phyloP scores from a whole-genome alignment of 1,140 invertebrate species.

The Sminthurides bifidus region DNA sequence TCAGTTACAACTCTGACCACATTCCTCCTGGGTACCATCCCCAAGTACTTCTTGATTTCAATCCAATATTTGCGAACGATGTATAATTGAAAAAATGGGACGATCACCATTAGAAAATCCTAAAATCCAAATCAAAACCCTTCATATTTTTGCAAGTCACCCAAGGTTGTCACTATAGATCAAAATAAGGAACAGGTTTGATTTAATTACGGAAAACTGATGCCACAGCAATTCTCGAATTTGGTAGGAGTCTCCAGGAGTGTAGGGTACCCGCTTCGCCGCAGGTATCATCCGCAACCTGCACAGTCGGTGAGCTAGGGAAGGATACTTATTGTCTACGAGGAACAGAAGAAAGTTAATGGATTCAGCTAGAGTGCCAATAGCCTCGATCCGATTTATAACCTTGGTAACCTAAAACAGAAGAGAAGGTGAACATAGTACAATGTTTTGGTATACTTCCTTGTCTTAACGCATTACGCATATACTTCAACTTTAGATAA shows the following conservation, averaged over 20 bases:
- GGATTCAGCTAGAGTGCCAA: background rate
- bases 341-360: conserved; percentile 49
- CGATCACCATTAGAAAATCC: conserved; percentile 46
- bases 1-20: background rate
- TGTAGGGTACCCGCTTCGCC: conserved; percentile 35
- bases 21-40: conserved; percentile 25
- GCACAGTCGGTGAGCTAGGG: conserved; percentile 45
- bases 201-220: conserved; percentile 50
- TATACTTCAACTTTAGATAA: no score
- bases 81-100: conserved; percentile 49
- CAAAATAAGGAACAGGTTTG: conserved; percentile 11
- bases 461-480: background rate
- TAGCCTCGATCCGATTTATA: background rate
- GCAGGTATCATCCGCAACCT: conserved; percentile 42
- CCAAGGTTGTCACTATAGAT: no score
- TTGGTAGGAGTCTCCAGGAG: conserved; percentile 47
- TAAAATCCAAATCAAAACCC: conserved; percentile 35
- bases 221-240: conserved; percentile 54
- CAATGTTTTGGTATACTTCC: background rate
- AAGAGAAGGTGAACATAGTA: background rate
- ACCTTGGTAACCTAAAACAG: background rate
- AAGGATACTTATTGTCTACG: conserved; percentile 47
- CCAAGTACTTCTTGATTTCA: background rate
- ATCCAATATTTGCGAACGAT: conserved; percentile 38
- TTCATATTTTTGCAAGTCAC: background rate